A percentile compares a stretch with the other conserved stretches of the same genome.
These are phyloP conservation scores for Hoplias malabaricus DNA, from an alignment of 2,113 vertebrate genomes.

Conservation along the genomic window DNA sequence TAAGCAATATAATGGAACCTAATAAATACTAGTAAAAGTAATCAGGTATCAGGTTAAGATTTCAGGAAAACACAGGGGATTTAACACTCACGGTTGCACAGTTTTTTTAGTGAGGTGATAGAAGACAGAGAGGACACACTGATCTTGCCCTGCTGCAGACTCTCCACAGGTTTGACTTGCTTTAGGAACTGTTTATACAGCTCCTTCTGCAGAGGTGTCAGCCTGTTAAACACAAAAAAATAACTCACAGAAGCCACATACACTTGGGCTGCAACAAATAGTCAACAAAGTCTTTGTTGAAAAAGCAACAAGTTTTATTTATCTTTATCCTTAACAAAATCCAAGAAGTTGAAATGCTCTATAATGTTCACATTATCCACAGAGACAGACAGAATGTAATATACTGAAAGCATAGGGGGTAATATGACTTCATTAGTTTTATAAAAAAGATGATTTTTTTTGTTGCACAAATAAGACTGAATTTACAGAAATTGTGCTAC, in stretches of 20 bases:
- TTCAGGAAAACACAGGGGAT: neutral
- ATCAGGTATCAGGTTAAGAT: neutral
- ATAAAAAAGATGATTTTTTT: too few relatives aligned
- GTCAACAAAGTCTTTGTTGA: too few relatives aligned
- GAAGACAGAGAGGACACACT: slow-evolving; percentile 94
- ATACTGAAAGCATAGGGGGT: too few relatives aligned
- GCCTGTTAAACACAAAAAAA: slow-evolving; percentile 65
- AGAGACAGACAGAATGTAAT: too few relatives aligned
- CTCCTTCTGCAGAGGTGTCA: slow-evolving; percentile 86
- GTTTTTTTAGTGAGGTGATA: slow-evolving; percentile 95
- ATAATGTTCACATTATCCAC: too few relatives aligned
- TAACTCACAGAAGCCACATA: neutral
- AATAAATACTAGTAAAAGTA: neutral
- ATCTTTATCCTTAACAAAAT: too few relatives aligned
- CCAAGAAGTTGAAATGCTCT: too few relatives aligned
- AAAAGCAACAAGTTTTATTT: too few relatives aligned
- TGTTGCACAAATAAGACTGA: too few relatives aligned
- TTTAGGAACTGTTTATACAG: slow-evolving; percentile 88
- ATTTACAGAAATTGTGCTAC: too few relatives aligned
- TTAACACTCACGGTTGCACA: slow-evolving; percentile 91
- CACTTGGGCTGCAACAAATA: too few relatives aligned
- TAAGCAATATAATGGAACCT: neutral
- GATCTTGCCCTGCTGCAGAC: slow-evolving; percentile 82
- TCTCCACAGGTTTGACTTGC: slow-evolving; percentile 88
- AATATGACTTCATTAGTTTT: too few relatives aligned